phyloP scores from a whole-genome alignment of 2,797 vertebrate genomes.

The Onychomys leucogaster region DNA sequence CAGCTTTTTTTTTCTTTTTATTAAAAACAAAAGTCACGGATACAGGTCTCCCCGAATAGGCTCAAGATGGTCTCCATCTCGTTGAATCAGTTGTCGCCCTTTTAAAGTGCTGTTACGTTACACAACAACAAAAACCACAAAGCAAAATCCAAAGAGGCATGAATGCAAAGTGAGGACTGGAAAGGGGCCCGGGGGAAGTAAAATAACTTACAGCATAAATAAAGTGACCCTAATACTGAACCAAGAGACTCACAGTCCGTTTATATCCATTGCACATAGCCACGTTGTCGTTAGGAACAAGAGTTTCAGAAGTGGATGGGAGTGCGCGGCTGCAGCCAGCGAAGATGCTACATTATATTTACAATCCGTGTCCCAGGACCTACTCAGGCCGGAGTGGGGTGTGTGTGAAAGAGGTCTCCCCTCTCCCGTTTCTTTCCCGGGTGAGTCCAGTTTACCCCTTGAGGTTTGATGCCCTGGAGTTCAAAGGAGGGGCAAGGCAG shows the following conservation, averaged over 20 bases:
- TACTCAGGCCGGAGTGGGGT: neutral
- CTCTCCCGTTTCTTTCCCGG: neutral
- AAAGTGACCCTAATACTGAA: conserved; percentile 89
- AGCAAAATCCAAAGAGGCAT: conserved; percentile 54
- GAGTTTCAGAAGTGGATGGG: conserved; percentile 81
- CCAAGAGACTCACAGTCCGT: conserved; percentile 92
- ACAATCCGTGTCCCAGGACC: conserved; percentile 40
- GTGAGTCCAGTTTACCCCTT: conserved; percentile 61
- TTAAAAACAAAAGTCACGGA: conserved; percentile 87
- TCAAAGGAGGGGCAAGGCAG: conserved; percentile 27
- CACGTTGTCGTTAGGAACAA: conserved; percentile 87
- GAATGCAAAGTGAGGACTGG: conserved; percentile 30
- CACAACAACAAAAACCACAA: conserved; percentile 77
- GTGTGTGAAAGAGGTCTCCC: neutral
- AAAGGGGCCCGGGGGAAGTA: conserved; percentile 45
- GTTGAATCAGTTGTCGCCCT: conserved; percentile 84
- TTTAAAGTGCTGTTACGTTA: conserved; percentile 97
- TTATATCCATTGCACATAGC: conserved; percentile 96
- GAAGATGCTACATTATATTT: conserved; percentile 39
- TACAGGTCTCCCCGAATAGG: conserved; percentile 83
- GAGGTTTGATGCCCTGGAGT: conserved; percentile 62
- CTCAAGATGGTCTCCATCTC: conserved; percentile 78
- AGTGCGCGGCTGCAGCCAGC: conserved; percentile 10
- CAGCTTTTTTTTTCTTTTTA: conserved; percentile 74
- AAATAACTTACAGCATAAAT: conserved; percentile 89